These are phyloP conservation scores for Caracal caracal DNA, from an alignment of 2,113 vertebrate species.

Conservation along the genomic window DNA sequence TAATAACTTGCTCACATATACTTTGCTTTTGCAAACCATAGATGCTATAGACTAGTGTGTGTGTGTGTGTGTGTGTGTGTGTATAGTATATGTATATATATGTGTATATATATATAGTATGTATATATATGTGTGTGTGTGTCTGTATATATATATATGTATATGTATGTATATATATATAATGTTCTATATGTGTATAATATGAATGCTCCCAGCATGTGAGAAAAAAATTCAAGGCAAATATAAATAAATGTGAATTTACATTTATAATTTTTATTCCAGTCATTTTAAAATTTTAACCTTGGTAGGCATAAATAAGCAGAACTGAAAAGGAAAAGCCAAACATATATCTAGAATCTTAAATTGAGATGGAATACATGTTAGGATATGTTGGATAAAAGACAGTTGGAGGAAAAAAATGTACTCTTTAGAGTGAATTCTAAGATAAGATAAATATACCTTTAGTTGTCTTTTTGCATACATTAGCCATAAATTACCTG, in stretches of 20 bases:
- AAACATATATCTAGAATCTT: conserved; percentile 4
- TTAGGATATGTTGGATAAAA: neutral
- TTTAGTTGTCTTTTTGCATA: neutral
- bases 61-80: neutral
- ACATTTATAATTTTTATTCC: neutral
- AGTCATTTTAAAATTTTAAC: conserved; percentile 4
- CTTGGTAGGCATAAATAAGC: neutral
- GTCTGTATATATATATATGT: no score
- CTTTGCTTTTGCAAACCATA: neutral
- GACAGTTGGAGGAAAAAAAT: neutral
- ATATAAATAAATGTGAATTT: neutral
- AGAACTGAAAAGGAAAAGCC: neutral
- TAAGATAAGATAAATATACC: neutral
- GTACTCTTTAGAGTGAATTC: neutral
- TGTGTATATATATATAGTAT: neutral
- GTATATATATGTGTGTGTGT: no score
- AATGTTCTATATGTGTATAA: neutral
- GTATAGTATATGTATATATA: neutral
- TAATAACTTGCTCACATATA: neutral
- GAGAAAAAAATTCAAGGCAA: neutral
- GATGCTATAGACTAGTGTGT: neutral
- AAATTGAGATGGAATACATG: neutral
- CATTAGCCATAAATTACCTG: neutral
- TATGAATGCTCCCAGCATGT: neutral
- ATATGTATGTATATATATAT: neutral